Conservation (phyloP, 1,140 invertebrate species). For the Drosophila busckii region DNA sequence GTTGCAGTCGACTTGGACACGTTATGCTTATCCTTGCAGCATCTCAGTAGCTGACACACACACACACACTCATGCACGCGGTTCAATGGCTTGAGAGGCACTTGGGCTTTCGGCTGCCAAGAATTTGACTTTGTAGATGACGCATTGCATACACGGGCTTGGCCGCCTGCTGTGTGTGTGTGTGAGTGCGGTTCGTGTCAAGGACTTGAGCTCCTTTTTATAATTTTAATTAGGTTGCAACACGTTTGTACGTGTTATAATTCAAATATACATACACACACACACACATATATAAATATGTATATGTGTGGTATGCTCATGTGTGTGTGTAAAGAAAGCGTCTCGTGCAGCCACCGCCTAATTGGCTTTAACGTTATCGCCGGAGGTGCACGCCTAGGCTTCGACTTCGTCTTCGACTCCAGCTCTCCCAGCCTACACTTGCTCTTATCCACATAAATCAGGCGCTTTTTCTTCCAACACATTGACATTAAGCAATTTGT, state of each 20-base stretch:
- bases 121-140: conserved; percentile 69
- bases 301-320: too few relatives aligned
- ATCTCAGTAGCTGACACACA: conserved; percentile 29
- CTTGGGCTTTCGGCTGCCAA: conserved; percentile 60
- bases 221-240: conserved; percentile 75
- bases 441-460: conserved; percentile 56
- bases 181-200: conserved; percentile 52
- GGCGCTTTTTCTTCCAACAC: conserved; percentile 19
- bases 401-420: not conserved
- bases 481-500: conserved; percentile 58
- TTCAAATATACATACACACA: conserved; percentile 43
- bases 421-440: conserved; percentile 2
- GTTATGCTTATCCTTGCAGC: too few relatives aligned
- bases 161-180: conserved; percentile 5
- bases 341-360: conserved; percentile 38
- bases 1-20: too few relatives aligned
- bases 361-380: conserved; percentile 47
- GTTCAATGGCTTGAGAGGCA: conserved; percentile 64
- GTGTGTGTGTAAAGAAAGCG: conserved; percentile 28
- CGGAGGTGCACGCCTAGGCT: conserved; percentile 10
- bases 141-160: conserved; percentile 37
- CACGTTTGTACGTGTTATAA: conserved; percentile 69
- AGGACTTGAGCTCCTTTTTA: conserved; percentile 57
- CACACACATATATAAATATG: too few relatives aligned
- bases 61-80: not conserved